phyloP scores from a whole-genome alignment of 2,113 vertebrate genomes.

The Oryzias javanicus region DNA sequence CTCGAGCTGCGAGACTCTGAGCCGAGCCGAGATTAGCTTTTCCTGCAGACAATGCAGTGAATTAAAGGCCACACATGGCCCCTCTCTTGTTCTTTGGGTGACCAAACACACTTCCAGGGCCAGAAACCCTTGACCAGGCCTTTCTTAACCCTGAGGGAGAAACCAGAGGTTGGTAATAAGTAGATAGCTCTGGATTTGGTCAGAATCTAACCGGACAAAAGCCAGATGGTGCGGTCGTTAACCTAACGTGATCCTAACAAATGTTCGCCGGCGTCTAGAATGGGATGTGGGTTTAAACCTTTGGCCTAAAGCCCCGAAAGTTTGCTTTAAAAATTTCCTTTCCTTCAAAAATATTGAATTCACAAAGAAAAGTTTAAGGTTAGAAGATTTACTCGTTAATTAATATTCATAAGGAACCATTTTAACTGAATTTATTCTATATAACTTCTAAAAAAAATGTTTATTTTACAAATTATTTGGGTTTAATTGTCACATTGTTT shows the following conservation, averaged over 20 bases:
- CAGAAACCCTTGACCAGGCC: slow-evolving; percentile 75
- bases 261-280: background rate
- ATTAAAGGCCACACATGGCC: slow-evolving; percentile 78
- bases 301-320: too few species aligned
- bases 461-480: too few species aligned
- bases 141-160: slow-evolving; percentile 57
- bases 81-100: slow-evolving; percentile 73
- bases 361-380: too few species aligned
- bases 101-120: slow-evolving; percentile 78
- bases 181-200: slow-evolving; percentile 60
- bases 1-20: slow-evolving; percentile 73
- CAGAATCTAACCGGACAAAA: slow-evolving; percentile 64
- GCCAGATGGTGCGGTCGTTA: slow-evolving; percentile 59
- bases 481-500: too few species aligned
- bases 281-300: background rate
- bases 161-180: slow-evolving; percentile 49
- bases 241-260: slow-evolving; percentile 46
- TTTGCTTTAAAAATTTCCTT: too few species aligned
- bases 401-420: too few species aligned
- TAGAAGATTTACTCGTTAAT: too few species aligned
- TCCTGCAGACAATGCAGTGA: slow-evolving; percentile 75
- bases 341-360: too few species aligned
- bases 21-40: slow-evolving; percentile 80
- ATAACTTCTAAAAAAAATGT: too few species aligned
- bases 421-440: too few species aligned